Evolutionary conservation across 2,888 invertebrate genomes (phyloP).

Genomic region (Macrophya annulata): DNA sequence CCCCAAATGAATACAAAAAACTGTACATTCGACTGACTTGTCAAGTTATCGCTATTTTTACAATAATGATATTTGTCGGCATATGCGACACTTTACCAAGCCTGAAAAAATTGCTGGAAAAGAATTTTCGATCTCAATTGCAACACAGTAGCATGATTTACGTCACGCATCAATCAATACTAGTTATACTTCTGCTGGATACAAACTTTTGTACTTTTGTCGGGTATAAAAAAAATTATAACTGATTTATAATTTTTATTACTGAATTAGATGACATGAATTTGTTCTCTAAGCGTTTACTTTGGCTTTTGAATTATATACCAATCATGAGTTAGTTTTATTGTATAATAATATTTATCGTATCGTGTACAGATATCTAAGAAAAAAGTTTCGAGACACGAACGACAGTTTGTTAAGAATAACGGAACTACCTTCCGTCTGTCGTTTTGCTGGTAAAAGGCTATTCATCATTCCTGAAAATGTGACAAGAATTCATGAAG

Average conservation of each 20-base stretch:
- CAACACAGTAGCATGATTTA: no score
- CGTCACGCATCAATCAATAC: background rate
- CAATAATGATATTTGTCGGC: background rate
- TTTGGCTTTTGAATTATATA: no score
- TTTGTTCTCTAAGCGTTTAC: no score
- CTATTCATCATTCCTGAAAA: background rate
- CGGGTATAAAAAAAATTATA: background rate
- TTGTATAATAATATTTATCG: no score
- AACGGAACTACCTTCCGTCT: background rate
- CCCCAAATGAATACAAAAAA: background rate
- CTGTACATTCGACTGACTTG: background rate
- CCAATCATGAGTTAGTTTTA: no score
- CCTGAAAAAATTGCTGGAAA: background rate
- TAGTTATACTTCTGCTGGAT: background rate
- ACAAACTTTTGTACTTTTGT: slow-evolving; percentile 11
- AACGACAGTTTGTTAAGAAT: background rate
- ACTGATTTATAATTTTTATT: no score
- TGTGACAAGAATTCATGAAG: background rate
- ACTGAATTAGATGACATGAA: no score
- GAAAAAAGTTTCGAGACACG: background rate
- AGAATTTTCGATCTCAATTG: no score
- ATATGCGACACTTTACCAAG: background rate
- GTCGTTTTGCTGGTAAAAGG: background rate
- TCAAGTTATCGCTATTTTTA: background rate
- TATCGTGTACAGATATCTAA: background rate